These are phyloP conservation scores for Myioborus melanocephalus DNA, from an alignment of 2,797 vertebrate genomes.

Conservation along the genomic window DNA sequence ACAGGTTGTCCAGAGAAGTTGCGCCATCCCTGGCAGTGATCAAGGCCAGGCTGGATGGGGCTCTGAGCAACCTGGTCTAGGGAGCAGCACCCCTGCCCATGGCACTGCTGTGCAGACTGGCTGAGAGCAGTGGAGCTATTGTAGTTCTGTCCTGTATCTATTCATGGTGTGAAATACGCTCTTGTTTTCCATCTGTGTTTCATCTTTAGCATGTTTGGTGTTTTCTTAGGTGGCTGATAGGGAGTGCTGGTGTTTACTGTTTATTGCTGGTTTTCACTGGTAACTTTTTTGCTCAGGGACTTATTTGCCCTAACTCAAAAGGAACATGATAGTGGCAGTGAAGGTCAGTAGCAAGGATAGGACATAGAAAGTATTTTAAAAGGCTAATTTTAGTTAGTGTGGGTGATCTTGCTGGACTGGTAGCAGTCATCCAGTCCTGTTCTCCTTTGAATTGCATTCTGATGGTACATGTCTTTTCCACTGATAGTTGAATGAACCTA, in stretches of 20 bases:
- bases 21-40: not conserved
- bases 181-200: not conserved
- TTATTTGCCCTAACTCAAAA: not conserved
- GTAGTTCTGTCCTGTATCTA: not conserved
- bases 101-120: not conserved
- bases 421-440: not conserved
- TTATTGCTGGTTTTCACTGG: not conserved
- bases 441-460: slow-evolving; percentile 24
- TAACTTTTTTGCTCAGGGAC: not conserved
- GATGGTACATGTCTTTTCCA: not conserved
- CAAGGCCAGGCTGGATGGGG: not conserved
- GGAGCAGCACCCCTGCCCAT: not conserved
- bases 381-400: slow-evolving; percentile 57
- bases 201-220: not conserved
- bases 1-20: not conserved
- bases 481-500: not conserved
- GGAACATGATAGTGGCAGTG: not conserved
- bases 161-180: not conserved
- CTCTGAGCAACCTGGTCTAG: not conserved
- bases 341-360: slow-evolving; percentile 31
- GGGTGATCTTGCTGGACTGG: slow-evolving; percentile 16
- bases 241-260: not conserved
- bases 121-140: not conserved
- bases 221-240: not conserved
- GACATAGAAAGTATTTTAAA: slow-evolving; percentile 25